Base-by-base conservation (phyloP, 2,888 invertebrate species). In the Acanthosepion esculentum region DNA sequence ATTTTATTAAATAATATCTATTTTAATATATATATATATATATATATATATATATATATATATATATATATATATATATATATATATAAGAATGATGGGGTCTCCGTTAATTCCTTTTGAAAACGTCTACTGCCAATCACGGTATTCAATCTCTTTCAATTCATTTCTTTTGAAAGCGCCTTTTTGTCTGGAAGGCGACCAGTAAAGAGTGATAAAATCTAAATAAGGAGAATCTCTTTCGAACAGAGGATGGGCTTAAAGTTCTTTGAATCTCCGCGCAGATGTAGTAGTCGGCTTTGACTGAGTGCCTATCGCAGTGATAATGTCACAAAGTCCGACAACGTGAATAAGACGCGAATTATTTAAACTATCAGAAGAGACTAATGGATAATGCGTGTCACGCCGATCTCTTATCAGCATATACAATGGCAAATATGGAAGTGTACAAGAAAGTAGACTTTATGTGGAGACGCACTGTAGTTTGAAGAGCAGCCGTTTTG, bases 311-410 rank as follows among this genome's bases (percentile, higher is more conserved):
- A 78, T 33, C 78, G 78, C 78, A 15, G 12, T 78, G n/a, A 78
- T 78, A n/a, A 33, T 78, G 78, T 78, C n/a, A 78, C n/a, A 78
- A 78, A 78, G 33, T 10, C 78, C n/a, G 78, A 33, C 78, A 78
- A 15, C 78, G n/a, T 15, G n/a, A 78, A 78, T 78, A 78, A 78
- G n/a, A 0, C n/a, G 78, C 2, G 78, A 78, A 78, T 78, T n/a
- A 78, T 78, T n/a, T 15, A 33, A 33, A 78, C 78, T 78, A 78
- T 78, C 78, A 33, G 78, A n/a, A 78, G n/a, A 78, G 78, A 78
- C n/a, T 78, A 78, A 78, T 78, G 78, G n/a, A 78, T 78, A 78
- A 78, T 15, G 78, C 78, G 78, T 78, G 78, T 78, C 78, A 78
- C 78, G 15, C 10, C n/a, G 78, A n/a, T n/a, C 33, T n/a, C 23